Base-by-base conservation (phyloP, 2,113 vertebrate species). In the Machaerirhynchus nigripectus region DNA sequence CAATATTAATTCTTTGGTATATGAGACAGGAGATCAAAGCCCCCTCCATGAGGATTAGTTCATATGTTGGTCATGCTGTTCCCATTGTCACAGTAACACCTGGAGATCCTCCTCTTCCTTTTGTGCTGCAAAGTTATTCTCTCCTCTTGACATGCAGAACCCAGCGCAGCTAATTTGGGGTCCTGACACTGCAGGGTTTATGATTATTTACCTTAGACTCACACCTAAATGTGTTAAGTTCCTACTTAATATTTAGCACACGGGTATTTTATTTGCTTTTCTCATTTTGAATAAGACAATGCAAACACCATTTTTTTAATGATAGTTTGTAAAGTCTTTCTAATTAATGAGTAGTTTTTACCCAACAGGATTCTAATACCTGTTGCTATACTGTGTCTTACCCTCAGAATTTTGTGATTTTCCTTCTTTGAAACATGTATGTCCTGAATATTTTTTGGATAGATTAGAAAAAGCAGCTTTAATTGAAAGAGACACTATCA, bases 81-180 rank as follows among this genome's bases (percentile, higher is more conserved):
- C 18, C 33, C 42, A 40, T 7, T n/a, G 27, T 13, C 35, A 42
- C 2, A 56, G 6, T 6, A 46, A 24, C 14, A 71, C 8, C 6
- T 71, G 33, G 9, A 70, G 47, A 75, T 15, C 2, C 2, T 77
- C 11, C 10, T 61, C 46, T 60, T 53, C 26, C 16, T 21, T 67
- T 46, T 0, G 1, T 55, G 12, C 28, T 81, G 24, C 28, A 40
- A 13, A 40, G 40, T 18, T 16, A 14, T 46, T 74, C 23, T 50
- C 26, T 85, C 20, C 27, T 84, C 3, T 19, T 1, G 0, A 20
- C 15, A 10, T 14, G 5, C 15, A 81, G 64, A 81, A 57, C 6
- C 5, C 31, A 37, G 19, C 4, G 4, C 28, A 84, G 22, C 13
- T 39, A 4, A 1, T 2, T 3, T 68, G 35, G 4, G 11, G 31